phyloP scores from a whole-genome alignment of 2,888 invertebrate species.

The Blomia tropicalis region DNA sequence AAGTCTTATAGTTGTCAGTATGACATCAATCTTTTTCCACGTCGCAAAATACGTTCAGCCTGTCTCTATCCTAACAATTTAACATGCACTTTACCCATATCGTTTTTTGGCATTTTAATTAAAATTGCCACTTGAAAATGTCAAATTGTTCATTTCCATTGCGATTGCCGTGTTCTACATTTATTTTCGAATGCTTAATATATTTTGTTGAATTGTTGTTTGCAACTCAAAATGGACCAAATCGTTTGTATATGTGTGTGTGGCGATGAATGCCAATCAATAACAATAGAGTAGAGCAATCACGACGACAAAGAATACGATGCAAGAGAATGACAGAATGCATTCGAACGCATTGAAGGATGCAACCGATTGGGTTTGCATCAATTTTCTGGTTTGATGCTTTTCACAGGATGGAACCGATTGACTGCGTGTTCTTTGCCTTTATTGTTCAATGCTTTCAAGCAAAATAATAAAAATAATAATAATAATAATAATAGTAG shows the following conservation, averaged over 20 bases:
- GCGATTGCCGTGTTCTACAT: not conserved
- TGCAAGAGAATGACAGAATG: not conserved
- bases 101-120: not conserved
- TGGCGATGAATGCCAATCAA: not conserved
- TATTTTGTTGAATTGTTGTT: not conserved
- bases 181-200: not conserved
- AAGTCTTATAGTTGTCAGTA: too few species aligned
- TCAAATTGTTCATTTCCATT: not conserved
- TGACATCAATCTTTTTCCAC: too few species aligned
- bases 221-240: not conserved
- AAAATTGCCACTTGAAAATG: not conserved
- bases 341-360: not conserved
- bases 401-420: too few species aligned
- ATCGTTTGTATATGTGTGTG: not conserved
- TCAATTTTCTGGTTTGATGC: conserved; percentile 11
- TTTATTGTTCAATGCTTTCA: too few species aligned
- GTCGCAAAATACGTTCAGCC: not conserved
- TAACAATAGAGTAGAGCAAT: not conserved
- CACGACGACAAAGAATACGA: not conserved
- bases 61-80: not conserved
- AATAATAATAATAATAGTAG: too few species aligned
- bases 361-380: not conserved
- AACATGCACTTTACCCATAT: too few species aligned
- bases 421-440: too few species aligned
- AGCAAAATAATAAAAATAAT: too few species aligned